Percentiles rank a stretch among this genome's conserved stretches.
Evolutionary conservation across 2,113 vertebrate species (phyloP).

Genomic region (Colossoma macropomum): DNA sequence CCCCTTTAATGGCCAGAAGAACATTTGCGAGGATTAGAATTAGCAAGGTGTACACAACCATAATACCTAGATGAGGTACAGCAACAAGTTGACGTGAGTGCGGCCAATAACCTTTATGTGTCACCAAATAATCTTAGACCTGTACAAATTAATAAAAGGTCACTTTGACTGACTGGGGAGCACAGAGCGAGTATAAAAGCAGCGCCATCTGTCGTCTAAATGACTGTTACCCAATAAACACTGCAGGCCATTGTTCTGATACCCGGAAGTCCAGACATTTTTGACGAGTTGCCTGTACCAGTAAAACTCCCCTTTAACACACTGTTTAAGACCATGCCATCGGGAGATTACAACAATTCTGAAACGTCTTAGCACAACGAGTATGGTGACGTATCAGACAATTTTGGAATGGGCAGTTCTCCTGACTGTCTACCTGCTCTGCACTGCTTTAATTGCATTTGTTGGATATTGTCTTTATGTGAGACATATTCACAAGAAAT

Average conservation of each 20-base stretch:
- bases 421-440: constrained; percentile 14
- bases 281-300: not conserved
- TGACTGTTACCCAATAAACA: not conserved
- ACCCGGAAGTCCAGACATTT: not conserved
- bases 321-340: not conserved
- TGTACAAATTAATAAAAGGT: too few species aligned
- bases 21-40: too few species aligned
- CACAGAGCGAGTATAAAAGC: not conserved
- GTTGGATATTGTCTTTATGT: constrained; percentile 43
- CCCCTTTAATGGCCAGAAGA: too few species aligned
- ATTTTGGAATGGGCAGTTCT: not conserved
- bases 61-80: too few species aligned
- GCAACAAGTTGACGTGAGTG: too few species aligned
- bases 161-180: too few species aligned
- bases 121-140: too few species aligned
- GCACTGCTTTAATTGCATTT: constrained; percentile 17
- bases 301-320: not conserved
- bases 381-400: constrained; percentile 9
- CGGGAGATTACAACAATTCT: not conserved
- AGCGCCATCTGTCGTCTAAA: constrained; percentile 15
- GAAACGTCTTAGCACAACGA: not conserved
- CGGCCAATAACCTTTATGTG: too few species aligned
- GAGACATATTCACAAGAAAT: constrained; percentile 42
- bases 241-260: not conserved
- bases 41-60: too few species aligned